These are phyloP conservation scores for Thunnus thynnus DNA, from an alignment of 2,113 vertebrate species.

Conservation along the genomic window DNA sequence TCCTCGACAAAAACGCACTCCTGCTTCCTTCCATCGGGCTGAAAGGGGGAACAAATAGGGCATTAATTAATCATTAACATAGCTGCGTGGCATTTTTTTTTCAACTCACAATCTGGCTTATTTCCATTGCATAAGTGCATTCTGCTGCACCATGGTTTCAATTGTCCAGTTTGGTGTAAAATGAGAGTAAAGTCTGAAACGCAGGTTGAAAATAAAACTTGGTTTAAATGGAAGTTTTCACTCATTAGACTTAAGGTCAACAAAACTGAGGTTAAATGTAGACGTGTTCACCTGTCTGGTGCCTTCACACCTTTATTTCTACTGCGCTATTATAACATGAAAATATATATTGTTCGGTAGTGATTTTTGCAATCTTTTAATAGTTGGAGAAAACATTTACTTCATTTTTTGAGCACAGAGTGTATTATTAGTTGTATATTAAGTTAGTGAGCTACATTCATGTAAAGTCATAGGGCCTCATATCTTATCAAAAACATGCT, in stretches of 20 bases:
- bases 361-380: no score
- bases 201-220: no score
- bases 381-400: no score
- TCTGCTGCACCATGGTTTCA: background rate
- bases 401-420: no score
- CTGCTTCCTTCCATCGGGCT: slow-evolving; percentile 86
- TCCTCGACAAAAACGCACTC: slow-evolving; percentile 89
- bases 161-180: background rate
- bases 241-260: no score
- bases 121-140: background rate
- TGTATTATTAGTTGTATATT: no score
- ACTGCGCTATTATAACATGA: background rate
- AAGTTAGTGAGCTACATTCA: no score
- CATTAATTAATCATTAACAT: slow-evolving; percentile 20
- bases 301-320: background rate
- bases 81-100: background rate
- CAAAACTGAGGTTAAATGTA: background rate
- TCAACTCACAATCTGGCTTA: background rate
- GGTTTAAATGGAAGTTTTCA: no score
- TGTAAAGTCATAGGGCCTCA: no score
- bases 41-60: slow-evolving; percentile 17
- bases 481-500: no score
- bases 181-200: no score
- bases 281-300: background rate
- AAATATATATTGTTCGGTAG: no score